Conservation (phyloP, 1,140 invertebrate species). For the Whitmania pigra region DNA sequence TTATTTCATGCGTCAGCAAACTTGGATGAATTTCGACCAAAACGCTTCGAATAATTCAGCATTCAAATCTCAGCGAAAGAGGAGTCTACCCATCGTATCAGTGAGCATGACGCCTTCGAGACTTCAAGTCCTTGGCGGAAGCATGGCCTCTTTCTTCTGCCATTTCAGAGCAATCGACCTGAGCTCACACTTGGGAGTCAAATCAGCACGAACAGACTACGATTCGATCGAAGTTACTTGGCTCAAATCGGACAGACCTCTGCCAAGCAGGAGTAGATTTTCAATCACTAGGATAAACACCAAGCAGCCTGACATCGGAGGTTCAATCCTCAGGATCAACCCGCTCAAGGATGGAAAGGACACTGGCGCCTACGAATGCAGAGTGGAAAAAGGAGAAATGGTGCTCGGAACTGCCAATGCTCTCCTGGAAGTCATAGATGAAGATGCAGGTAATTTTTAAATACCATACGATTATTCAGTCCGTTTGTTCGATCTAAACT, state of each 20-base stretch:
- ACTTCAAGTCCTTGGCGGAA: background rate
- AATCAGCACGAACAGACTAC: constrained; percentile 1
- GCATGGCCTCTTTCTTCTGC: constrained; percentile 4
- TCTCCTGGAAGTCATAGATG: background rate
- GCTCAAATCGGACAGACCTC: background rate
- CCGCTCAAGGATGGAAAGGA: background rate
- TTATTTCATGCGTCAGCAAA: too few species aligned
- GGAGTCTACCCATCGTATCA: background rate
- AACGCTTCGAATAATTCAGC: too few species aligned
- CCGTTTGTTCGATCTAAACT: too few species aligned
- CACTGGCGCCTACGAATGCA: background rate
- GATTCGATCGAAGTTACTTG: background rate
- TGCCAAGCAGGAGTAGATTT: constrained; percentile 8
- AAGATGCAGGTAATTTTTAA: background rate
- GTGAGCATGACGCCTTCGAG: background rate
- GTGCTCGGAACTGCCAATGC: background rate
- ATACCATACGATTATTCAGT: too few species aligned
- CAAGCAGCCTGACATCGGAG: background rate
- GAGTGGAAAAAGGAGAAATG: background rate
- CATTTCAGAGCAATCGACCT: background rate
- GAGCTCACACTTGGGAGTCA: background rate
- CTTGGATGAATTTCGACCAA: too few species aligned
- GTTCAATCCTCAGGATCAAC: background rate
- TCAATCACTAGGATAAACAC: too few species aligned
- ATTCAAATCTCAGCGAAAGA: background rate